phyloP scores from a whole-genome alignment of 2,113 vertebrate species.

The Dascyllus trimaculatus region DNA sequence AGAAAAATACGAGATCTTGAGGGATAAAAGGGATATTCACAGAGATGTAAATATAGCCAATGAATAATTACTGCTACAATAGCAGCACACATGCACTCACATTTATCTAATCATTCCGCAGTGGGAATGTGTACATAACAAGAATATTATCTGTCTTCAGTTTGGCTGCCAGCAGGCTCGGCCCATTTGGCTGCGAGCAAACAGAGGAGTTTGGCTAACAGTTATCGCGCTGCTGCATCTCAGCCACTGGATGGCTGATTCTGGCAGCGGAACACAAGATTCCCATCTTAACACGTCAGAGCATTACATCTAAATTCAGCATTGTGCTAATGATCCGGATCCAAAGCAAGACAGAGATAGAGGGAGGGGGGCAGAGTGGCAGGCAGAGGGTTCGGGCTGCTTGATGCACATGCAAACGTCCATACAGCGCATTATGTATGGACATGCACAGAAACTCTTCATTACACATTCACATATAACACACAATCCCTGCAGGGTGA shows the following conservation, averaged over 20 bases:
- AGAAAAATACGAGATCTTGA: constrained; percentile 29
- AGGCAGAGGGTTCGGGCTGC: not conserved
- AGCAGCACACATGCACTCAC: constrained; percentile 52
- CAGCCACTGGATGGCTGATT: constrained; percentile 51
- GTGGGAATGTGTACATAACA: constrained; percentile 71
- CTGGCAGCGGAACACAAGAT: constrained; percentile 51
- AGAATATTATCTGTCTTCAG: constrained; percentile 71
- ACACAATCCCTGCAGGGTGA: constrained; percentile 12
- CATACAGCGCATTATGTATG: not conserved
- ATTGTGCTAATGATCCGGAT: constrained; percentile 35
- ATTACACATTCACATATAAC: not conserved
- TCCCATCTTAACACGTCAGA: constrained; percentile 40
- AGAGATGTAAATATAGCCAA: constrained; percentile 48
- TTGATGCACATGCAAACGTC: not conserved
- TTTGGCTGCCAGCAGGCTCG: constrained; percentile 64
- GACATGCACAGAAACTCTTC: not conserved
- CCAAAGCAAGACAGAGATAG: not conserved
- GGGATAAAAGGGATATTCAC: constrained; percentile 48
- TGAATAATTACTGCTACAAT: constrained; percentile 73
- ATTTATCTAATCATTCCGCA: constrained; percentile 66
- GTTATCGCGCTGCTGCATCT: constrained; percentile 65
- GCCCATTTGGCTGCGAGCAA: constrained; percentile 66
- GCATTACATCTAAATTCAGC: constrained; percentile 35
- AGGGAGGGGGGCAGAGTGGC: not conserved
- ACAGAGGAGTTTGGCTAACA: constrained; percentile 59